Evolutionary conservation across 1,140 invertebrate species (phyloP).

Genomic region (Drosophila baimaii): DNA sequence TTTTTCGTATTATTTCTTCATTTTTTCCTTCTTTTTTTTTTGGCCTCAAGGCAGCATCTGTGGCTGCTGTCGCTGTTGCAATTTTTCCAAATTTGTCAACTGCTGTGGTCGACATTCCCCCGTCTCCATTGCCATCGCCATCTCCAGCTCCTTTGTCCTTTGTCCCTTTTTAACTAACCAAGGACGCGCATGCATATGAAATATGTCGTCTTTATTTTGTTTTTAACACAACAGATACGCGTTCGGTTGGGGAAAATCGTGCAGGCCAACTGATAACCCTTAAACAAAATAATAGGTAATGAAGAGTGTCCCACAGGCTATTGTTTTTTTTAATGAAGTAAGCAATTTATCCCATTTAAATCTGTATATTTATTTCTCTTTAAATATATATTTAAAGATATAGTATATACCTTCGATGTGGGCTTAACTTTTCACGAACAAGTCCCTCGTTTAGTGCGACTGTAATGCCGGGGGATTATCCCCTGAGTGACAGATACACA

Average conservation of each 20-base stretch:
- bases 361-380: no score
- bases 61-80: conserved; percentile 57
- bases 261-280: no score
- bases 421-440: conserved; percentile 18
- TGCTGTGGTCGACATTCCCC: conserved; percentile 42
- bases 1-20: conserved; percentile 8
- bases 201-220: conserved; percentile 61
- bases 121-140: not conserved
- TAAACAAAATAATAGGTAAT: no score
- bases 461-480: conserved; percentile 23
- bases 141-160: not conserved
- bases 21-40: conserved; percentile 23
- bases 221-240: conserved; percentile 16
- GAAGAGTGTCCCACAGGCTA: no score
- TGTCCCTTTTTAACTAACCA: conserved; percentile 31
- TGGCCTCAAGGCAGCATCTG: conserved; percentile 46
- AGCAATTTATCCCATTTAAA: no score
- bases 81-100: conserved; percentile 79
- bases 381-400: not conserved
- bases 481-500: conserved; percentile 10
- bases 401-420: not conserved
- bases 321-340: no score
- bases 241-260: not conserved
- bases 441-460: conserved; percentile 3
- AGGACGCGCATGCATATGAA: conserved; percentile 65